Evolutionary conservation across 2,113 vertebrate species (phyloP), one percentile per base, ranked within the genome.

Genomic region (Bujurquina vittata): DNA sequence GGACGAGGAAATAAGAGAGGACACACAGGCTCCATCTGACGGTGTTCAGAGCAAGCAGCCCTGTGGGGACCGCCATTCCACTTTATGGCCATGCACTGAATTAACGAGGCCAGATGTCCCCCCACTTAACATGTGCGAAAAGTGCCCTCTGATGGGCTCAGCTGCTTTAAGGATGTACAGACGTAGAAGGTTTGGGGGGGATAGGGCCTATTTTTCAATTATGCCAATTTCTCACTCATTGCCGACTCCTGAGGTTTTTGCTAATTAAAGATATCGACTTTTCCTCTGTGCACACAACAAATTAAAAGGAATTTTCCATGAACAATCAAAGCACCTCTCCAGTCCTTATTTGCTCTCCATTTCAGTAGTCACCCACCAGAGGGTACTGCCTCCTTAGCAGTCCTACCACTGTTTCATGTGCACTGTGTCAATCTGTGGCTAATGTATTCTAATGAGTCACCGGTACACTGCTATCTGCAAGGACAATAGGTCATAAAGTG

Each of bases 71-170:
- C 85, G 85, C 93, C 91, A 94, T 94, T 92, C 87, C 88, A 90
- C 90, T 95, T 94, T 94, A 95, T 94, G 94, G 88, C 93, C 93
- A 91, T 93, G 91, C 91, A 87, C 91, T 91, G 93, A 93, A 95
- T 95, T 94, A 95, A 95, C 94, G 83, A 92, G 91, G 94, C 93
- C 95, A 94, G 93, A 94, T 94, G 91, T 89, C 92, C 85, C 82
- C 83, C 90, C 84, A 88, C 91, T 91, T 92, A 91, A 93, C 91
- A 92, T 94, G 91, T 92, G 93, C 85, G 89, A 94, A 93, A 94
- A 94, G 91, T 93, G 92, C 91, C 91, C 88, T 91, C 89, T 49
- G 77, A 94, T 84, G 91, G 88, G 88, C 91, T 94, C 91, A 93
- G 92, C 94, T 94, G 94, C 92, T 94, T 93, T 85, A 91, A 92